Conservation (phyloP, 1,140 invertebrate species). For the Pseudomyrmex cubaensis region DNA sequence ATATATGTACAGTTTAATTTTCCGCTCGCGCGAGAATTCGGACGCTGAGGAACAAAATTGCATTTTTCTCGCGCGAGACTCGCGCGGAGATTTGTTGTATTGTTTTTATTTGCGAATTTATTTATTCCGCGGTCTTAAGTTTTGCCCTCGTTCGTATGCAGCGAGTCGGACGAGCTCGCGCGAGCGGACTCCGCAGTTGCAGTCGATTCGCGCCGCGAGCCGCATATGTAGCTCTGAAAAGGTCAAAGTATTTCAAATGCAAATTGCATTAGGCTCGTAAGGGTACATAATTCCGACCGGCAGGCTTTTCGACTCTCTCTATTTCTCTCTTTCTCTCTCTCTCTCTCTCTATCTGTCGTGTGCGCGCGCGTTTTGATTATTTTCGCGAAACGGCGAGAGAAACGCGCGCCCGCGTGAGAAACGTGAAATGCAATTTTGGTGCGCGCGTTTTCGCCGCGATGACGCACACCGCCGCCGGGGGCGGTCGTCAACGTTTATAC, state of each 20-base stretch:
- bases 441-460: not conserved
- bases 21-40: too few species aligned
- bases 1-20: too few species aligned
- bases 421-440: constrained; percentile 61
- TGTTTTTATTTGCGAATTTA: not conserved
- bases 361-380: constrained; percentile 63
- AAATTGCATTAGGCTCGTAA: constrained; percentile 68
- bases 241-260: constrained; percentile 76
- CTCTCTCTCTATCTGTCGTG: constrained; percentile 1
- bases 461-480: not conserved
- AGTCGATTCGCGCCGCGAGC: not conserved
- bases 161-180: not conserved
- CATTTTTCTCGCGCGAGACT: too few species aligned
- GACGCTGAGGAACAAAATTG: too few species aligned
- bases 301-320: not conserved
- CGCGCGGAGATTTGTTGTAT: not conserved
- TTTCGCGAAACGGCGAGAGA: constrained; percentile 25
- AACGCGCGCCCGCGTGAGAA: not conserved
- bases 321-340: too few species aligned
- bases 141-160: not conserved
- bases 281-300: constrained; percentile 54
- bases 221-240: constrained; percentile 58
- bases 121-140: not conserved
- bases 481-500: not conserved
- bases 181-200: not conserved